phyloP scores from a whole-genome alignment of 2,113 vertebrate species.

The Girardinichthys multiradiatus region DNA sequence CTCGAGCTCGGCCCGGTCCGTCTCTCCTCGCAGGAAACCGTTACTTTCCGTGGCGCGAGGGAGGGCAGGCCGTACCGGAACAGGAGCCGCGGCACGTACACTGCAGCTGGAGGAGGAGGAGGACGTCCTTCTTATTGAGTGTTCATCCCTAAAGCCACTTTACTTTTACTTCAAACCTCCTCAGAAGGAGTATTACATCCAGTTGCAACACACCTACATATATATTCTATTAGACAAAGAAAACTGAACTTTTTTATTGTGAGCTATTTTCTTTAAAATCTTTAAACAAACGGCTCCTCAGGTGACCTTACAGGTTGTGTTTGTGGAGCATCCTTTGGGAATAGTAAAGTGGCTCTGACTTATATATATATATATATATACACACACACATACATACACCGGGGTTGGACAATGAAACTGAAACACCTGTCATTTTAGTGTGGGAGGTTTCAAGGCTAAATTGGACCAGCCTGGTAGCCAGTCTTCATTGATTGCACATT shows the following conservation, averaged over 20 bases:
- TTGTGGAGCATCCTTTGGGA: no score
- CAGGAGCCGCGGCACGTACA: conserved; percentile 56
- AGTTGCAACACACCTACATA: neutral
- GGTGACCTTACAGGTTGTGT: no score
- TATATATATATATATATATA: no score
- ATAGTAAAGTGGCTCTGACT: no score
- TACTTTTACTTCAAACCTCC: neutral
- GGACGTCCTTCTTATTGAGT: neutral
- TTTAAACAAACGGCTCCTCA: no score
- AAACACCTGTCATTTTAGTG: no score
- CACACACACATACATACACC: no score
- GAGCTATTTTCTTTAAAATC: no score
- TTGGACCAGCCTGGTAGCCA: no score
- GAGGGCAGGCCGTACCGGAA: neutral
- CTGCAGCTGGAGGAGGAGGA: conserved; percentile 2
- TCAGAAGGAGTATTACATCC: neutral
- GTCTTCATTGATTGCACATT: no score
- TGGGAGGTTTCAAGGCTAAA: no score
- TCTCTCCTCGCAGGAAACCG: conserved; percentile 27
- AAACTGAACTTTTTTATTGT: neutral
- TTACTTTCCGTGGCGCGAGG: conserved; percentile 29
- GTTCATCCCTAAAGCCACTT: neutral
- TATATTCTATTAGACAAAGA: neutral
- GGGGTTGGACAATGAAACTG: no score
- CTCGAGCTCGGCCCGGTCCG: conserved; percentile 1